Base-by-base conservation (phyloP, 2,113 vertebrate species). In the Aegotheles bennettii region DNA sequence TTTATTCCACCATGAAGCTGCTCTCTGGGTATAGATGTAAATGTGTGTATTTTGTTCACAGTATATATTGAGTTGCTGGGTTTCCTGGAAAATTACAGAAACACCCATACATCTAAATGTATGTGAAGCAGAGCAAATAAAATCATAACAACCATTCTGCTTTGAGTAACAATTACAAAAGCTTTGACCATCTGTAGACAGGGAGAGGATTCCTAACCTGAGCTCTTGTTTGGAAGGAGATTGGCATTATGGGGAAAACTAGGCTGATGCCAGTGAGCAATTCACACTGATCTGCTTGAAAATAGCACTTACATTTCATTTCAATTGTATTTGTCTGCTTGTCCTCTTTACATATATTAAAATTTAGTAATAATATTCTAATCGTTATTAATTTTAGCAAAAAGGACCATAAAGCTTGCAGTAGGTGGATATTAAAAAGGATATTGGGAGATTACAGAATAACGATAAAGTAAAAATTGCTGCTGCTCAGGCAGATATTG, bases 361-460 rank as follows among this genome's bases (percentile, higher is more conserved):
- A 75, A 83, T 48, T 45, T 69, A 77, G 20, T 51, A 77, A 67
- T 40, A 56, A 40, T 77, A 80, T 61, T 89, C 19, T 57, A 61
- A 76, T 94, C 79, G 19, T 2, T 76, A 15, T 85, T 94, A 92
- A 69, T 94, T 95, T 95, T 69, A 65, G 48, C 43, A 61, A 88
- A 65, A 92, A 40, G 6, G 10, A 20, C 51, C 80, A 73, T 36
- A 81, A 94, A 90, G 6, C 63, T 73, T 92, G 75, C 71, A 36
- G n/a, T 21, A 79, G 57, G 13, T 51, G n/a, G 36, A 92, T 95
- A 93, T 93, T 88, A 93, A 79, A 93, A 85, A 93, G 67, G 78
- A 79, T 94, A 93, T 93, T 64, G 53, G 16, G 45, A 92, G 83
- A 92, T 89, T 61, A 68, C 25, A 35, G 64, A 77, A 53, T 65